Base-by-base conservation (phyloP, 2,888 invertebrate species). In the Tachina lurida region DNA sequence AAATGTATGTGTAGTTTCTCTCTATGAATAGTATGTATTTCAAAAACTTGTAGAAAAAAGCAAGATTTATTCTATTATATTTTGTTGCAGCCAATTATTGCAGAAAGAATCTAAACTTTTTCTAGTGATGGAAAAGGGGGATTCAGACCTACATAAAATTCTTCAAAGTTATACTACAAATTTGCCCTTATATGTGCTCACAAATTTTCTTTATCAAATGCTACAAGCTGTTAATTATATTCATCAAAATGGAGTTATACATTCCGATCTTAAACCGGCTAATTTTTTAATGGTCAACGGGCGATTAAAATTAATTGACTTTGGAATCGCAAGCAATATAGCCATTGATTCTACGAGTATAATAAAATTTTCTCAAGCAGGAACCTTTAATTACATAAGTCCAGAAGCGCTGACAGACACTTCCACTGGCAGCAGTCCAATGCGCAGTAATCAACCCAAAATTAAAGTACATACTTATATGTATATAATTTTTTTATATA, bases 181-280 rank as follows among this genome's bases (percentile, higher is more conserved):
- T 84, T 93, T 97, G 79, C 95, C 96, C 70, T 94, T 96, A n/a
- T 95, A 96, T 77, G 95, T 96, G 91, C 95, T 98, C 76, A 94
- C 96, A 87, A 97, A 96, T 92, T 98, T 97, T 93, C 98, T 98
- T 97, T 95, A 96, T 91, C 97, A 98, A 93, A 99, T 99, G 97
- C 93, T 99, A 76, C 95, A 95, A 83, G 97, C 98, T 45, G 99
- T 99, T 7, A 94, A 96, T 89, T 96, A 97, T 90, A 98, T 99
- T 90, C 99, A 99, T 90, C 95, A 96, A 88, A 95, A 96, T 93
- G 98, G 97, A 74, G 97, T 99, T 3, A 97, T 99, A 89, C 99
- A 99, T 93, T 97, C 98, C 0, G 99, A 99, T 93, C 93, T 99
- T 88, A 99, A 99, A 92, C 99, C 99, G 0, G 98, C 98, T 0